A percentile compares a stretch with the other conserved stretches of the same genome.
Evolutionary conservation across 1,140 invertebrate species (phyloP).

Genomic region (Platyura marginata): DNA sequence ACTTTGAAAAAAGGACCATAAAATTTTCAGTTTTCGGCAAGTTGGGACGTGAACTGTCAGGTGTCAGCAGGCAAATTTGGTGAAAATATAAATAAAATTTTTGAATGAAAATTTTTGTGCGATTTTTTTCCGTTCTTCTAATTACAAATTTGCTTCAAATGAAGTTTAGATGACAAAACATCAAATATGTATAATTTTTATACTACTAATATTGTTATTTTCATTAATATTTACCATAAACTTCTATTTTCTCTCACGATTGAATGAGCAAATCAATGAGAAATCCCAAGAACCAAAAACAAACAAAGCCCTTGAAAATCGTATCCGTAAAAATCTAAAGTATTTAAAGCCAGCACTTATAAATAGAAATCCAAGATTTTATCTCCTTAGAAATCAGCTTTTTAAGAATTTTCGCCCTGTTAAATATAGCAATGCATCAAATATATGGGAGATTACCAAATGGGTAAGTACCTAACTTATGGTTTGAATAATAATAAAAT

Average conservation of each 20-base stretch:
- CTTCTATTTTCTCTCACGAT: slow-evolving; percentile 25
- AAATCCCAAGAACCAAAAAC: slow-evolving; percentile 6
- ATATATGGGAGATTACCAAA: slow-evolving; percentile 24
- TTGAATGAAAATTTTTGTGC: too few relatives aligned
- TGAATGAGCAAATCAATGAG: slow-evolving; percentile 8
- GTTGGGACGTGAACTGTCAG: not conserved
- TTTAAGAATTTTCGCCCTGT: slow-evolving; percentile 19
- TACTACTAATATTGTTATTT: slow-evolving; percentile 16
- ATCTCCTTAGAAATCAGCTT: slow-evolving; percentile 22
- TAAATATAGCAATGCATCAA: slow-evolving; percentile 17
- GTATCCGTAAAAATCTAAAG: slow-evolving; percentile 16
- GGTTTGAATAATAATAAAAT: not conserved
- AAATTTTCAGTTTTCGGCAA: too few relatives aligned
- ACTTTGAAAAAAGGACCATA: not conserved
- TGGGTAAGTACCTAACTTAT: slow-evolving; percentile 17
- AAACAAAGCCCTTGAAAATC: too few relatives aligned
- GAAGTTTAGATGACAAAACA: slow-evolving; percentile 13
- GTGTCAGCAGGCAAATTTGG: not conserved
- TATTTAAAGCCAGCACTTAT: slow-evolving; percentile 20
- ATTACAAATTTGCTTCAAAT: not conserved
- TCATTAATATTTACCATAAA: slow-evolving; percentile 17
- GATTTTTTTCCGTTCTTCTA: too few relatives aligned
- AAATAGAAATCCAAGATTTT: slow-evolving; percentile 24
- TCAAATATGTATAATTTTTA: slow-evolving; percentile 16
- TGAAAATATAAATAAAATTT: too few relatives aligned